Evolutionary conservation across 2,888 invertebrate genomes (phyloP).

Genomic region (Epirrita christyi): DNA sequence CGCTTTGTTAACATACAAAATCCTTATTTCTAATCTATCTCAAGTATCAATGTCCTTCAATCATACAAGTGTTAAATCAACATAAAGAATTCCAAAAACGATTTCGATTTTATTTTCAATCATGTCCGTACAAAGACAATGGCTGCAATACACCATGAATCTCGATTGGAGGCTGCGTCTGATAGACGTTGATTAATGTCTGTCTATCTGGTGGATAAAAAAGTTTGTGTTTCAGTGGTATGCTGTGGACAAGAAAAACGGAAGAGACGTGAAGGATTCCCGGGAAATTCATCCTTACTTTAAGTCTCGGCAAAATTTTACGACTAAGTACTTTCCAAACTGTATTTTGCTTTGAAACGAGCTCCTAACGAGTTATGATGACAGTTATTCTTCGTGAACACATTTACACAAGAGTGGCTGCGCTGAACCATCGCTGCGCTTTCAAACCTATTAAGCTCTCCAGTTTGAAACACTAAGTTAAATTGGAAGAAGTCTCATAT

Average conservation of each 20-base stretch:
- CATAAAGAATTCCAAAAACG: background rate
- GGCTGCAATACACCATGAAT: conserved; percentile 33
- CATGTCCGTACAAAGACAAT: conserved; percentile 32
- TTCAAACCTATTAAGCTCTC: no score
- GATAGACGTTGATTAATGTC: conserved; percentile 83
- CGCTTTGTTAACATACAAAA: no score
- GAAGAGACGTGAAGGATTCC: conserved; percentile 42
- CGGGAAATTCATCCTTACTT: no score
- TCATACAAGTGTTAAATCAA: background rate
- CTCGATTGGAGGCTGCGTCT: conserved; percentile 60
- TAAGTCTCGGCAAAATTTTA: no score
- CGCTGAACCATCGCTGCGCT: no score
- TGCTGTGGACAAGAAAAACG: conserved; percentile 43
- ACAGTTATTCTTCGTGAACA: no score
- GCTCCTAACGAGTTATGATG: no score
- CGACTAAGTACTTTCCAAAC: no score
- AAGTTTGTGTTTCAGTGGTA: conserved; percentile 79
- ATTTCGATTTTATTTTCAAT: background rate
- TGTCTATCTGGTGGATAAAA: conserved; percentile 75
- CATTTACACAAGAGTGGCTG: no score
- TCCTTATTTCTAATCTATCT: background rate
- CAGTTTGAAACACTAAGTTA: no score
- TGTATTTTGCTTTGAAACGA: no score
- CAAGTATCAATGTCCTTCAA: background rate
- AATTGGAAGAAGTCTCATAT: no score